Conservation (phyloP, 2,888 invertebrate species). For the Prosapia bicincta region DNA sequence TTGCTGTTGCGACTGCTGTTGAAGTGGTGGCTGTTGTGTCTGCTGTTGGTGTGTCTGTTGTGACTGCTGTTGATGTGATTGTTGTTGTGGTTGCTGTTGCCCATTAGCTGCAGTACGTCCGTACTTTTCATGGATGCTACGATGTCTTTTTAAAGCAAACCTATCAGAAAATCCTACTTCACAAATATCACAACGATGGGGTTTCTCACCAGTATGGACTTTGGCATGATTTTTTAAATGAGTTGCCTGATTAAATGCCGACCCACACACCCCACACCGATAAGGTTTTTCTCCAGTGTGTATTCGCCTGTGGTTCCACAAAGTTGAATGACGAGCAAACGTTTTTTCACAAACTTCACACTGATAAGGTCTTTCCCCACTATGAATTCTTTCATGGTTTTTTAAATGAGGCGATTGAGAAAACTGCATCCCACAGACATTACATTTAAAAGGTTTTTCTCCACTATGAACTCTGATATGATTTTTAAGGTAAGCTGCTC, state of each 20-base stretch:
- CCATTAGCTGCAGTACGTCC: conserved; percentile 48
- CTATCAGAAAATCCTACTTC: conserved; percentile 84
- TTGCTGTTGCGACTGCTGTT: conserved; percentile 6
- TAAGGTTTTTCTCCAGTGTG: conserved; percentile 82
- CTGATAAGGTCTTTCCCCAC: conserved; percentile 82
- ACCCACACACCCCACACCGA: conserved; percentile 84
- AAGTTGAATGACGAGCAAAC: conserved; percentile 80
- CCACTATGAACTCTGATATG: conserved; percentile 86
- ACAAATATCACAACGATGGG: conserved; percentile 79
- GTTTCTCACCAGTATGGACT: conserved; percentile 77
- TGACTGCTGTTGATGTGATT: conserved; percentile 41
- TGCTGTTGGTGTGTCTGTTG: conserved; percentile 27
- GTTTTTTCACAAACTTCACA: conserved; percentile 88
- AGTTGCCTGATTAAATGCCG: conserved; percentile 84
- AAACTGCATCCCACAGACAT: conserved; percentile 87
- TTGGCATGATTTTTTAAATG: conserved; percentile 87
- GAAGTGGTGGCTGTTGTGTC: conserved; percentile 27
- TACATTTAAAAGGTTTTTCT: conserved; percentile 59
- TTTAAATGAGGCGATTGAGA: conserved; percentile 86
- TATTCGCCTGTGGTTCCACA: conserved; percentile 86
- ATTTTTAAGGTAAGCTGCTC: conserved; percentile 87
- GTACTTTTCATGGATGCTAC: conserved; percentile 85
- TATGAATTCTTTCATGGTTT: conserved; percentile 85
- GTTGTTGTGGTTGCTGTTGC: conserved; percentile 39
- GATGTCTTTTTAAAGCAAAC: conserved; percentile 80